phyloP scores from a whole-genome alignment of 2,888 invertebrate genomes.

The Trachelus troglodyta region DNA sequence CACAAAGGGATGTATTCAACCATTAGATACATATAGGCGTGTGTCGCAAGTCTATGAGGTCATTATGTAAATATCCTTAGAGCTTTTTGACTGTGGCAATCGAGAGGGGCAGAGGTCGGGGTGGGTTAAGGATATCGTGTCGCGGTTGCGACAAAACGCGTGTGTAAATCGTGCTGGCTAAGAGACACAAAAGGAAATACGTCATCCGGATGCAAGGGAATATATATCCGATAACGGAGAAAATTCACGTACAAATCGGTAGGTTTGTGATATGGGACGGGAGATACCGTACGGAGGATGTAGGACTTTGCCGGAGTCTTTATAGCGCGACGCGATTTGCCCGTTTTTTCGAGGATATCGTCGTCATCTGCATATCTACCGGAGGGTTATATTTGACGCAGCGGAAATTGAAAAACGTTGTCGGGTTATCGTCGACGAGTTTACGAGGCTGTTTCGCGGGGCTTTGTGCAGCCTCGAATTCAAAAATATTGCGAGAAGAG shows the following conservation, averaged over 20 bases:
- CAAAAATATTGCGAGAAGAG: background rate
- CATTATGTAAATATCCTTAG: background rate
- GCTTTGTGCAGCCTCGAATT: background rate
- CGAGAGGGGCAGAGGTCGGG: background rate
- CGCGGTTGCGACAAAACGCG: background rate
- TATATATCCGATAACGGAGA: background rate
- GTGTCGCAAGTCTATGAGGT: background rate
- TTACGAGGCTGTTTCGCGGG: slow-evolving; percentile 32
- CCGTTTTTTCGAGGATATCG: slow-evolving; percentile 22
- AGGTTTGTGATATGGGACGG: background rate
- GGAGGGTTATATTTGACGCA: slow-evolving; percentile 23
- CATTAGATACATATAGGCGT: background rate
- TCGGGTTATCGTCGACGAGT: slow-evolving; percentile 36
- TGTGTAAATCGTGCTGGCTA: background rate
- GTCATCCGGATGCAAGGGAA: background rate
- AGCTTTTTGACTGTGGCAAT: background rate
- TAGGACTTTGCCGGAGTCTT: slow-evolving; percentile 19
- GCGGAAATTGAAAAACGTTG: slow-evolving; percentile 52
- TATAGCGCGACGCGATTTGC: slow-evolving; percentile 21
- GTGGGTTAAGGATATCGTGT: background rate
- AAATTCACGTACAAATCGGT: background rate
- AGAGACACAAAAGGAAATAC: background rate
- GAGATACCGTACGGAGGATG: background rate
- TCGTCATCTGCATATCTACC: slow-evolving; percentile 13
- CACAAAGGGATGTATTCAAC: background rate